Base-by-base conservation (phyloP, 92 coral and sea anemone species). In the Palythoa grandis region DNA sequence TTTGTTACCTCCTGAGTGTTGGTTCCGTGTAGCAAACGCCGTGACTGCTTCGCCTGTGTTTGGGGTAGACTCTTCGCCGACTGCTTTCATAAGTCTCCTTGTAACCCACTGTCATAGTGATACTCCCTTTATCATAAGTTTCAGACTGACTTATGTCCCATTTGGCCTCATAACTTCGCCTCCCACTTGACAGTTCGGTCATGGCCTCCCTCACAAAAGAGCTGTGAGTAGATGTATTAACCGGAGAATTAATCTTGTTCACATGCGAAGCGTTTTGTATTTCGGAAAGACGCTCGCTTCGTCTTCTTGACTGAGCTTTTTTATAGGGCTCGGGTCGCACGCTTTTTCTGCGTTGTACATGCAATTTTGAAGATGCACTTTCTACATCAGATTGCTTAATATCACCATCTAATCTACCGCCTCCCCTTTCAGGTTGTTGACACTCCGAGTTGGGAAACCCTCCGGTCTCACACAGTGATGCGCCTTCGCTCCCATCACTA, bases 11-110 rank as follows among this genome's bases (percentile, higher is more conserved):
- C 13, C 23, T 80, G 22, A 80, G 85, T 16, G 85, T 43, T 35
- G 85, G 85, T 66, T 80, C 85, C 11, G 85, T 80, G 74, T 80
- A 80, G 60, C 85, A 80, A 50, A 80, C 14, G 4, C 85, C 65
- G 38, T 80, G 63, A 23, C 74, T 80, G 20, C 85, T 65, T 29
- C 85, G 58, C 61, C 74, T 80, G 39, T 17, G 85, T 25, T 25
- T 78, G 17, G 56, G 6, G 56, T 39, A 39, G 35, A 15, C 9
- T 52, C 37, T 60, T 22, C 60, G 53, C 11, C 10, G 19, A 24
- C 17, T 48, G 40, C 20, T 4, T 16, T 43, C 20, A 47, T 7
- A 25, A 7, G 4, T 68, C 7, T 76, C 82, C 25, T 23, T 47
- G 14, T 23, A 63, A 14, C 25, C 75, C 73, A 7, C 56, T 22